Conservation (phyloP, 2,888 invertebrate species). For the Gerris lacustris region DNA sequence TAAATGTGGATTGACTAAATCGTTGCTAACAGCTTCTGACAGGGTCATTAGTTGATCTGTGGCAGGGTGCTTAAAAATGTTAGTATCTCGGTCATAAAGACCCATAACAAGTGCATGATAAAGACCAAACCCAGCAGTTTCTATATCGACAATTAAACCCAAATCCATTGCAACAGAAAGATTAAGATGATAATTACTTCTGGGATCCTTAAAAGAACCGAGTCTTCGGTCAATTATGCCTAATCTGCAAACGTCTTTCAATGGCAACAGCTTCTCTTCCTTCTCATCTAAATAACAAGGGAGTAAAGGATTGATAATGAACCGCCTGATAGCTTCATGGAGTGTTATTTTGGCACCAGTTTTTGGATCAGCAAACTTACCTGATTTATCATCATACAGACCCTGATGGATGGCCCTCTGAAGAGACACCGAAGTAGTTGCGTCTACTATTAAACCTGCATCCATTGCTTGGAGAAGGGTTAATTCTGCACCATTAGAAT, state of each 20-base stretch:
- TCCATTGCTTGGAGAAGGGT: constrained; percentile 65
- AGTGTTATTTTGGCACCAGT: constrained; percentile 66
- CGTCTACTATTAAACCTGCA: constrained; percentile 65
- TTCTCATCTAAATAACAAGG: constrained; percentile 70
- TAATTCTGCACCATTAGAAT: constrained; percentile 51
- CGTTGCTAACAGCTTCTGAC: constrained; percentile 58
- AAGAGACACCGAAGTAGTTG: constrained; percentile 65
- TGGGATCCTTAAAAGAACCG: constrained; percentile 63
- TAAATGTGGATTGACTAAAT: constrained; percentile 60
- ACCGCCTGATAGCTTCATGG: constrained; percentile 70
- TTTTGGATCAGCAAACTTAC: constrained; percentile 69
- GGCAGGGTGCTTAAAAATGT: constrained; percentile 62
- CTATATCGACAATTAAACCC: constrained; percentile 74
- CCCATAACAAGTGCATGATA: constrained; percentile 69
- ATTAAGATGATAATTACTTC: constrained; percentile 51
- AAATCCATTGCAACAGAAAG: constrained; percentile 61
- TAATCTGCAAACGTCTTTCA: constrained; percentile 67
- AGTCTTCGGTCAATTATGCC: constrained; percentile 68
- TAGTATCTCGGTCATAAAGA: constrained; percentile 56
- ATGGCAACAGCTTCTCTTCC: constrained; percentile 54
- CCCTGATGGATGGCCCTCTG: constrained; percentile 79
- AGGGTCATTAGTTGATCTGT: constrained; percentile 60
- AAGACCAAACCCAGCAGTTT: constrained; percentile 66
- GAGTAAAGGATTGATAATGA: constrained; percentile 64
- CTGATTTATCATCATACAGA: constrained; percentile 64